A percentile compares a stretch with the other conserved stretches of the same genome.
Evolutionary conservation across 2,888 invertebrate species (phyloP).

Genomic region (Saturnia japonica): DNA sequence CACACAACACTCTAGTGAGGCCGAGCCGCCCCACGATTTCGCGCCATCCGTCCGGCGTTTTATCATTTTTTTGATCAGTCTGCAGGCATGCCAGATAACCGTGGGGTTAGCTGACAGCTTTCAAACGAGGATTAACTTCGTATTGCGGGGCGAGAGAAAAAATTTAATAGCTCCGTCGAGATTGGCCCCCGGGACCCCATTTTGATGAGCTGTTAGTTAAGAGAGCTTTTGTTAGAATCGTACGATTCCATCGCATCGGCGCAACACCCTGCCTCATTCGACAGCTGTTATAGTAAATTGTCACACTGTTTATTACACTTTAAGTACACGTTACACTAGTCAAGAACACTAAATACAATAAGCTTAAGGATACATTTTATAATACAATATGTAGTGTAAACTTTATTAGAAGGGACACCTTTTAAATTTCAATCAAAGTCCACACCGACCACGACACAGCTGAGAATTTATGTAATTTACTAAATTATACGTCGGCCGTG

Average conservation of each 20-base stretch:
- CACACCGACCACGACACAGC: background rate
- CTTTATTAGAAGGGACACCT: background rate
- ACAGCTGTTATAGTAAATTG: conserved; percentile 21
- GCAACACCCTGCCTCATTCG: conserved; percentile 19
- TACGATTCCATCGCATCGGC: conserved; percentile 35
- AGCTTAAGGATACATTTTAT: background rate
- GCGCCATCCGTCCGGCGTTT: conserved; percentile 28
- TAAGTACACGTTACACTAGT: conserved; percentile 25
- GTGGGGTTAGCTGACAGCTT: conserved; percentile 61
- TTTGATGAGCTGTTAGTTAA: conserved; percentile 34
- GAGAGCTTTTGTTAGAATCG: conserved; percentile 21
- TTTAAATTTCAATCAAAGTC: background rate
- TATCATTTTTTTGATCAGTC: conserved; percentile 69
- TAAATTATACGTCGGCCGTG: background rate
- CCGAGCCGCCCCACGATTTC: conserved; percentile 1
- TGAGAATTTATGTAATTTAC: background rate
- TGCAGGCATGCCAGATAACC: conserved; percentile 46
- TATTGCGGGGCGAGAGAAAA: conserved; percentile 54
- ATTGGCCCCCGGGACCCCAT: conserved; percentile 47
- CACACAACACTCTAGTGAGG: background rate
- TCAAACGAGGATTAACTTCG: conserved; percentile 69
- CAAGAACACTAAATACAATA: too few relatives aligned
- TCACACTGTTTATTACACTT: conserved; percentile 23
- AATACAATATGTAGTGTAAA: background rate
- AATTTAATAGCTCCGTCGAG: conserved; percentile 66